These are phyloP conservation scores for Semnornis frantzii DNA, from an alignment of 2,113 vertebrate species.

Conservation along the genomic window DNA sequence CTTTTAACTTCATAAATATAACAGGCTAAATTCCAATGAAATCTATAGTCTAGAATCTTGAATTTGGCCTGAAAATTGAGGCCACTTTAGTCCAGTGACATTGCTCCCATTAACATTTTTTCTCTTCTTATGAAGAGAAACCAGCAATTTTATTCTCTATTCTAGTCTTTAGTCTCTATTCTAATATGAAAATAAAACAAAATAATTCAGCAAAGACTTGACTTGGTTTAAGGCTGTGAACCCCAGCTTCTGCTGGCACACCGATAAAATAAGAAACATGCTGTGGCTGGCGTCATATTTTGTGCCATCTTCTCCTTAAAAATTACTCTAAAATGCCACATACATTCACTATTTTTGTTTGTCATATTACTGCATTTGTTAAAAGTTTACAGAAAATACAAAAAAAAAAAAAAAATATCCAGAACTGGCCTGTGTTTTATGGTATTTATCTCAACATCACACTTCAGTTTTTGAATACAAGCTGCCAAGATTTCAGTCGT, in stretches of 20 bases:
- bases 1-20: background rate
- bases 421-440: background rate
- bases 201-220: background rate
- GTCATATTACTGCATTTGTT: background rate
- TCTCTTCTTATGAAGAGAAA: background rate
- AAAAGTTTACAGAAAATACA: background rate
- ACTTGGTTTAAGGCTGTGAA: background rate
- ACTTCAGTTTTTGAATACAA: background rate
- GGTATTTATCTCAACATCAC: background rate
- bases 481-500: slow-evolving; percentile 3
- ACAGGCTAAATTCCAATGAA: background rate
- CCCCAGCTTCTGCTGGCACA: background rate
- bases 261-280: background rate
- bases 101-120: background rate
- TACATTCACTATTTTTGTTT: background rate
- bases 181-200: background rate
- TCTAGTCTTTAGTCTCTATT: too few species aligned
- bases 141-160: background rate
- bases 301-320: background rate
- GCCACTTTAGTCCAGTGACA: background rate
- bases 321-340: background rate
- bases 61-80: background rate
- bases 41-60: background rate
- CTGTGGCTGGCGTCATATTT: background rate
- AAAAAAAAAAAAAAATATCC: slow-evolving; percentile 17